Conservation (phyloP, 2,888 invertebrate genomes). For the Aporophyla nigra region DNA sequence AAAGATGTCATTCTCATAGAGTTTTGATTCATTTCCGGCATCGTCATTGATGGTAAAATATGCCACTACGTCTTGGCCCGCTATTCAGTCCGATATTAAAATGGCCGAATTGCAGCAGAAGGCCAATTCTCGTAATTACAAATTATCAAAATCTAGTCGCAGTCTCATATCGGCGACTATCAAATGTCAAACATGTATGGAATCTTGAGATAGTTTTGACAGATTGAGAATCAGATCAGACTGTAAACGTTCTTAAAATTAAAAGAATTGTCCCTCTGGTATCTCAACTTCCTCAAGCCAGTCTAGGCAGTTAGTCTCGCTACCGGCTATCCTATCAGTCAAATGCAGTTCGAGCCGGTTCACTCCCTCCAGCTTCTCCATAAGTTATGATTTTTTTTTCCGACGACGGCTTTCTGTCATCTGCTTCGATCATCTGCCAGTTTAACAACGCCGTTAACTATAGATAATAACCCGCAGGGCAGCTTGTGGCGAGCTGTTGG, state of each 20-base stretch:
- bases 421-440: background rate
- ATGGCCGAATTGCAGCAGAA: background rate
- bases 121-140: too few species aligned
- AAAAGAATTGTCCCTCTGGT: too few species aligned
- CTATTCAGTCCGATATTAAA: background rate
- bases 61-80: background rate
- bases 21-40: background rate
- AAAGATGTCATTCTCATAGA: background rate
- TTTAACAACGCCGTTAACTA: background rate
- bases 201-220: too few species aligned
- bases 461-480: too few species aligned
- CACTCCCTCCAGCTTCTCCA: background rate
- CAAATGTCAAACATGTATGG: too few species aligned
- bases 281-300: background rate
- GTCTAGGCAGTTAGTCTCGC: background rate
- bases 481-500: too few species aligned
- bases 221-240: too few species aligned
- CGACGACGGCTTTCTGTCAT: background rate
- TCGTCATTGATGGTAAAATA: background rate
- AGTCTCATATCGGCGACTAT: too few species aligned
- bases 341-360: background rate
- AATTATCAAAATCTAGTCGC: too few species aligned
- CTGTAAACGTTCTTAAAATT: too few species aligned
- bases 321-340: background rate
- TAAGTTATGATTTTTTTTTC: background rate